These are phyloP conservation scores for Pygmarrhopalites habei DNA, from an alignment of 1,140 invertebrate genomes.

Conservation along the genomic window DNA sequence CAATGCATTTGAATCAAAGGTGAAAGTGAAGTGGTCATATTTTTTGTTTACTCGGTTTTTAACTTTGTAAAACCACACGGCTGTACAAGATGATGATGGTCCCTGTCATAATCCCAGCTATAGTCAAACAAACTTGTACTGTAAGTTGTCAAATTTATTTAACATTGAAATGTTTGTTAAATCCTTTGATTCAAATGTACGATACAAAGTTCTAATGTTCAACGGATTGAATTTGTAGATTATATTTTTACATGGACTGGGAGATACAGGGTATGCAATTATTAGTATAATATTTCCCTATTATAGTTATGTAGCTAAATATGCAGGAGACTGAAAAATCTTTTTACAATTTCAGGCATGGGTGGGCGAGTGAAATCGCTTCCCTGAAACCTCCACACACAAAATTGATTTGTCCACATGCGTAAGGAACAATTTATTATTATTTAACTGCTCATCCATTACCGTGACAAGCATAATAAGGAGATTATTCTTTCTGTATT, in stretches of 20 bases:
- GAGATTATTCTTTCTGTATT: constrained; percentile 2
- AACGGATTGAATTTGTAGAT: constrained; percentile 43
- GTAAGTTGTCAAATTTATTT: constrained; percentile 17
- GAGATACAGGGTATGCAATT: constrained; percentile 50
- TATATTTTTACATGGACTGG: constrained; percentile 55
- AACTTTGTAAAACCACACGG: no score
- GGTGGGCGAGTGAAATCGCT: constrained; percentile 80
- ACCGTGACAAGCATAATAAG: background rate
- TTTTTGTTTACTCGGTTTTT: background rate
- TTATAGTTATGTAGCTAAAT: background rate
- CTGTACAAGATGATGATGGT: background rate
- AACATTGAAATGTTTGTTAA: background rate
- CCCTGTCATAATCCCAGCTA: constrained; percentile 6
- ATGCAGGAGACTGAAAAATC: background rate
- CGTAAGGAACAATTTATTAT: constrained; percentile 51
- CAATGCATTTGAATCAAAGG: no score
- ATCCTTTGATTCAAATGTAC: background rate
- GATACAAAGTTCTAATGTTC: no score
- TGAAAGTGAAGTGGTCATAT: background rate
- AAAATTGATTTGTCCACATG: constrained; percentile 91
- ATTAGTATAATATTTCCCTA: background rate
- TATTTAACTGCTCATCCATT: background rate
- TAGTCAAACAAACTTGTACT: constrained; percentile 28
- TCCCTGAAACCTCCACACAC: constrained; percentile 70
- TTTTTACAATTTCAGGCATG: constrained; percentile 50